Evolutionary conservation across 2,797 vertebrate species (phyloP).

Genomic region (Apogon talboti): DNA sequence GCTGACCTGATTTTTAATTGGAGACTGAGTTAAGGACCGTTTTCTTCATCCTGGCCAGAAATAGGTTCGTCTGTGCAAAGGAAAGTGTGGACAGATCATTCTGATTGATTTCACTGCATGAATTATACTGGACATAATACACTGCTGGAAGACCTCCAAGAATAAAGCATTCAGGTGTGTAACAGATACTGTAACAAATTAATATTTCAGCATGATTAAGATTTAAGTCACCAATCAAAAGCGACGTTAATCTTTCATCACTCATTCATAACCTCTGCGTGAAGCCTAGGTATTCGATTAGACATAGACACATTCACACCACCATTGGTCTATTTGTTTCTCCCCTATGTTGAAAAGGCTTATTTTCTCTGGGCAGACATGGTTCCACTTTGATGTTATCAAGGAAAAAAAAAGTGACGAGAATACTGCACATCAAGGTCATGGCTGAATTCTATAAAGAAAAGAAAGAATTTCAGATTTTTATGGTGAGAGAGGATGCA

Average conservation of each 20-base stretch:
- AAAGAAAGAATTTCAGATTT: constrained; percentile 15
- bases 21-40: constrained; percentile 50
- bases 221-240: constrained; percentile 23
- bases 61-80: constrained; percentile 23
- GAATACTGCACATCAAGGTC: constrained; percentile 26
- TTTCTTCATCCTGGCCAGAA: constrained; percentile 24
- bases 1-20: constrained; percentile 60
- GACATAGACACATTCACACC: not conserved
- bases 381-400: constrained; percentile 41
- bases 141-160: not conserved
- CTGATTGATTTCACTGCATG: constrained; percentile 8
- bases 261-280: not conserved
- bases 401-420: constrained; percentile 17
- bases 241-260: constrained; percentile 19
- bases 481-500: constrained; percentile 3
- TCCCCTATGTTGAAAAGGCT: constrained; percentile 1
- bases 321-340: not conserved
- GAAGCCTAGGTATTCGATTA: not conserved
- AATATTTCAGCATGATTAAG: constrained; percentile 8
- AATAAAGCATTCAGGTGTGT: constrained; percentile 2
- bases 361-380: constrained; percentile 10
- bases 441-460: constrained; percentile 24
- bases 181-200: constrained; percentile 15
- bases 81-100: constrained; percentile 12
- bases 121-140: constrained; percentile 31